Evolutionary conservation across 2,888 invertebrate species (phyloP), one percentile per base, ranked within the genome.

Genomic region (Thalpophila matura): DNA sequence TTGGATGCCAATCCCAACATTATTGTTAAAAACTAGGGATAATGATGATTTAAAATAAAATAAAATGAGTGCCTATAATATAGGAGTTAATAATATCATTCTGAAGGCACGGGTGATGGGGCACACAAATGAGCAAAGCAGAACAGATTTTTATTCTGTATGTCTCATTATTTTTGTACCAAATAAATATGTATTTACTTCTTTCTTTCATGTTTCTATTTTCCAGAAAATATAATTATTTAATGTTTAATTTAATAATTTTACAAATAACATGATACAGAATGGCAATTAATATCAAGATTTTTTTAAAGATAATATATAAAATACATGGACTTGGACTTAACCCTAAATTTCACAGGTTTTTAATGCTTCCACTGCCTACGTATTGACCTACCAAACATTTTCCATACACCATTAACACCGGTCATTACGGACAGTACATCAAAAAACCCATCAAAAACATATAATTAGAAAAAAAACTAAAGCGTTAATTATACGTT

Each of bases 381-480:
- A 45, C 18, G n/a, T 9, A 46, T 5, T 9, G n/a, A 38, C 1
- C 10, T 10, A 47, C 54, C 38, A 63, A 49, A 61, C 33, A 53
- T 54, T 45, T 54, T 59, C 33, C 35, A 46, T 18, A 64, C 18
- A 47, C 12, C 43, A 43, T 63, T 59, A 75, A 49, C 40, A 12
- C 54, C 40, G 38, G 46, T 69, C 50, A 74, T 78, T 77, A 78
- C 33, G 38, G 40, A 45, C 53, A 37, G 26, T 35, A 58, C 37
- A 53, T 60, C 51, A 58, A 63, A 71, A 56, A 38, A 20, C 24
- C 38, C 54, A 67, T 67, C 18, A 67, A 27, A 51, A 55, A 33
- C 27, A 37, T 69, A 61, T 74, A 42, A 77, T 77, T 74, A 64
- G 9, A 60, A 42, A 50, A 57, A 54, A 62, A 67, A 49, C 33